phyloP scores from a whole-genome alignment of 2,113 vertebrate species.

The Pyxicephalus adspersus region DNA sequence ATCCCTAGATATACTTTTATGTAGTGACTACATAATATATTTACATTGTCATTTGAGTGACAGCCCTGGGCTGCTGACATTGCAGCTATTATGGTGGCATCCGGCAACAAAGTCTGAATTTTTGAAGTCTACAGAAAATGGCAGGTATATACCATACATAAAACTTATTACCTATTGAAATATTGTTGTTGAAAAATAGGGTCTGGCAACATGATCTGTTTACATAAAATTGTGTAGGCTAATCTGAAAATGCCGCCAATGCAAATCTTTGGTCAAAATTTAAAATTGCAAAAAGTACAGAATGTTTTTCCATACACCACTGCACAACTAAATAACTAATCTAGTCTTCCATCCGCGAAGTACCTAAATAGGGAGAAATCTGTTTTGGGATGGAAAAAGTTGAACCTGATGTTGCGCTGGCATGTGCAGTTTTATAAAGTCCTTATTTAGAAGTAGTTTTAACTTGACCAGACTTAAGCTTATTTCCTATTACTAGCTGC shows the following conservation, averaged over 20 bases:
- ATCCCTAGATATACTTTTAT: no score
- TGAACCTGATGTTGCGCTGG: conserved; percentile 26
- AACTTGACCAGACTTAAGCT: background rate
- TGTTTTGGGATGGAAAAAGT: conserved; percentile 35
- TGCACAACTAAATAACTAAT: background rate
- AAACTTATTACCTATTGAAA: no score
- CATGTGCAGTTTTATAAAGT: conserved; percentile 5
- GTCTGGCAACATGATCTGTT: no score
- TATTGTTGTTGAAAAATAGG: no score
- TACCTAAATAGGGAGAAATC: conserved; percentile 28
- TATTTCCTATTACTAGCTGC: background rate
- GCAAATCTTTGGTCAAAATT: background rate
- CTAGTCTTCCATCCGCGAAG: background rate
- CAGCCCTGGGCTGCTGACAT: no score
- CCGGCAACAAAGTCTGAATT: no score
- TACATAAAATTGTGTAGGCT: background rate
- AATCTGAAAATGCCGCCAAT: background rate
- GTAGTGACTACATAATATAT: no score
- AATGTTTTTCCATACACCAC: background rate
- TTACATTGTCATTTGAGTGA: no score
- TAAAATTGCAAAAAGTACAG: background rate
- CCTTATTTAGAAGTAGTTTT: conserved; percentile 39
- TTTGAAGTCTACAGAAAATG: no score
- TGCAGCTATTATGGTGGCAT: no score
- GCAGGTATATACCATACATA: no score